Base-by-base conservation (phyloP, 2,113 vertebrate species). In the Silurus asotus region DNA sequence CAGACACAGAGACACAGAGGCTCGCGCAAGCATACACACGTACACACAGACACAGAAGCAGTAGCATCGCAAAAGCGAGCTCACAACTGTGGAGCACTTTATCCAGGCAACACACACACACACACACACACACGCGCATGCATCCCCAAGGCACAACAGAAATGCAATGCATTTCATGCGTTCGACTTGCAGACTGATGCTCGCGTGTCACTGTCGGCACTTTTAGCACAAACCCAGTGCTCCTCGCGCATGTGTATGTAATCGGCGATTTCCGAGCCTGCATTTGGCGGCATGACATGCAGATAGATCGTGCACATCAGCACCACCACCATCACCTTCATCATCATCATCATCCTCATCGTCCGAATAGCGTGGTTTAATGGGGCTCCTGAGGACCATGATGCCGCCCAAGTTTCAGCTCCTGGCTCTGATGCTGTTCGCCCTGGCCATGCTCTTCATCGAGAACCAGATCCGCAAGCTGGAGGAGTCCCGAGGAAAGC, bases 341-440 rank as follows among this genome's bases (percentile, higher is more conserved):
- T 82, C 61, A 4, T 25, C 59, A 1, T 67, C 59, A 4, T 25
- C 59, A 1, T 67, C 59, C 45, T 64, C n/a, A 25, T 82, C 48
- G n/a, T 77, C 75, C 23, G 45, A 53, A 65, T 56, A 72, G 37
- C 92, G 92, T 93, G 94, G 93, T 96, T 97, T 96, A 94, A 98
- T 98, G 97, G 97, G 97, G 96, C 96, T 98, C 92, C 94, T 98
- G 92, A 94, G 97, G 96, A 97, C 96, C 96, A 97, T 97, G 95
- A 96, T 98, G 97, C 97, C 97, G 95, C 97, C 97, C 92, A 98
- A 98, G 95, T 97, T 97, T 95, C 97, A 98, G 97, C 96, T 98
- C 83, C 93, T 98, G 95, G 97, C 96, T 93, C 95, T 97, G 94
- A 94, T 98, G 93, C 95, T 95, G 81, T 98, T 98, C 92, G 95